These are phyloP conservation scores for Micromesistius poutassou DNA, from an alignment of 2,797 vertebrate genomes.

Conservation along the genomic window DNA sequence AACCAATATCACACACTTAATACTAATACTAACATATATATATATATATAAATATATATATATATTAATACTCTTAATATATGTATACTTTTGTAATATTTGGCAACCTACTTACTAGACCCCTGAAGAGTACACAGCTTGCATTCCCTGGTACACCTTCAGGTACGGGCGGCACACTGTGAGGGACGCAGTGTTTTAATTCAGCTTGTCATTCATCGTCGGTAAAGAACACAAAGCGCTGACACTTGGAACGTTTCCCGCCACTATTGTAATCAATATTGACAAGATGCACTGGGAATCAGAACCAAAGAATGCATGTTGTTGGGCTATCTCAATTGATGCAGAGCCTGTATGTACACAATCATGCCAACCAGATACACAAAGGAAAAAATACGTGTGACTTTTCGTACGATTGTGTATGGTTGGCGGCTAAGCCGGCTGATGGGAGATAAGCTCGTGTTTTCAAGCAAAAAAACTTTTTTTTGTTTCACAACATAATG, in stretches of 20 bases:
- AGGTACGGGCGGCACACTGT: constrained; percentile 87
- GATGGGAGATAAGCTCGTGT: constrained; percentile 40
- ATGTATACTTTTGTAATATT: not conserved
- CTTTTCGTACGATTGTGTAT: not conserved
- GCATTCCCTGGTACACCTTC: constrained; percentile 94
- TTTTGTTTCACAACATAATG: constrained; percentile 28
- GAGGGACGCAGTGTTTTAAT: constrained; percentile 30
- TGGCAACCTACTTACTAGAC: constrained; percentile 84
- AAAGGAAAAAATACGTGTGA: not conserved
- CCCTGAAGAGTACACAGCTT: constrained; percentile 89
- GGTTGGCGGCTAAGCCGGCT: not conserved
- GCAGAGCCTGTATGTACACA: not conserved
- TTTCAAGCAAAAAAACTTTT: constrained; percentile 30
- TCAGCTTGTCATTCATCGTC: not conserved
- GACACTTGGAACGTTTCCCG: not conserved
- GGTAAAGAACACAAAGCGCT: not conserved
- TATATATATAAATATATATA: too few species aligned
- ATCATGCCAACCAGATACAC: not conserved
- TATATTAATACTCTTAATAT: too few species aligned
- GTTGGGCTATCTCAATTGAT: not conserved
- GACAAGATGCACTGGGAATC: not conserved
- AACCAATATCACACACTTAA: not conserved
- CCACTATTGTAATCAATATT: not conserved
- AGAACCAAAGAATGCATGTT: not conserved
- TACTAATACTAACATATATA: too few species aligned